These are phyloP conservation scores for Psittacus erithacus DNA, from an alignment of 2,113 vertebrate species.

Conservation along the genomic window DNA sequence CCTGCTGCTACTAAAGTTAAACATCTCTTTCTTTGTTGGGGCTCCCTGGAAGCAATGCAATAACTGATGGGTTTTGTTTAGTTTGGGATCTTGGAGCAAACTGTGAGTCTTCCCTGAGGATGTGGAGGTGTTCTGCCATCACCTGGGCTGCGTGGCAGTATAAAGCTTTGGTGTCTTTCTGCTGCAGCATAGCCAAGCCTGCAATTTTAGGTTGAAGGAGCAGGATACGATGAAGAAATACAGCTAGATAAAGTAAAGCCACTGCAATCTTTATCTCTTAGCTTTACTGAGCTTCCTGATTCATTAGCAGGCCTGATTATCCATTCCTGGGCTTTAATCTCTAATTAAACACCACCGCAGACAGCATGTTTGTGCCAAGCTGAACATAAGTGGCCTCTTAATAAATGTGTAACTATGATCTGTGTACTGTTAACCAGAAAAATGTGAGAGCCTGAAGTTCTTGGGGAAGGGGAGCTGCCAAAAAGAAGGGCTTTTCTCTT, in stretches of 20 bases:
- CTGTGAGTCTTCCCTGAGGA: background rate
- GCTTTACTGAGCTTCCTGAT: constrained; percentile 68
- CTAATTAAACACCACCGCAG: constrained; percentile 77
- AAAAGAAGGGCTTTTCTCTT: background rate
- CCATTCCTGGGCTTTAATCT: constrained; percentile 76
- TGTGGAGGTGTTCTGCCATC: background rate
- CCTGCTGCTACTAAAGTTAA: background rate
- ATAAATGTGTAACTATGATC: constrained; percentile 65
- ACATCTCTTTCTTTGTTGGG: background rate
- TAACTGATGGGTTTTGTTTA: background rate
- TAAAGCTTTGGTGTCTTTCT: background rate
- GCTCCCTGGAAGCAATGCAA: background rate
- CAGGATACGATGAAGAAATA: background rate
- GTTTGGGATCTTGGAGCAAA: background rate
- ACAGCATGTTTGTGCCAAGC: constrained; percentile 65
- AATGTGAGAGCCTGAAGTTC: constrained; percentile 20
- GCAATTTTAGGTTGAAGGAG: background rate
- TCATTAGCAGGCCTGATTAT: constrained; percentile 77
- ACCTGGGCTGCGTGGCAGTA: background rate
- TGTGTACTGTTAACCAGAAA: constrained; percentile 44
- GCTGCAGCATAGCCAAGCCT: background rate
- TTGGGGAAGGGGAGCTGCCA: constrained; percentile 23
- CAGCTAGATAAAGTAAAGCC: background rate
- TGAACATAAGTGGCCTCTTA: constrained; percentile 70
- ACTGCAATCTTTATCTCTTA: background rate